Evolutionary conservation across 2,797 vertebrate genomes (phyloP), one percentile per base, ranked within the genome.

Genomic region (Hyperoplus immaculatus): DNA sequence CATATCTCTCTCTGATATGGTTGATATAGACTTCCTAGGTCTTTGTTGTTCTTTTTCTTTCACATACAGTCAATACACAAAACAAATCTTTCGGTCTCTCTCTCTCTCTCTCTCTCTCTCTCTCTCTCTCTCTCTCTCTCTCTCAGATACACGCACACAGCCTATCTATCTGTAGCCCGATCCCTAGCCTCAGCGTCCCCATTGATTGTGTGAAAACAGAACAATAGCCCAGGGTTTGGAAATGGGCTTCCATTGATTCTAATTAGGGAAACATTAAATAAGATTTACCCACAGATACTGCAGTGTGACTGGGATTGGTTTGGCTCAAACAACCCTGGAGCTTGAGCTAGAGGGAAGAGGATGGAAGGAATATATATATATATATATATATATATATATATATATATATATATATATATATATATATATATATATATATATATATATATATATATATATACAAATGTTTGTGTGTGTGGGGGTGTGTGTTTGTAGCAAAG

Each of bases 221-320:
- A 94, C 95, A 96, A 95, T 96, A 94, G 93, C 95, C 92, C 89
- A 82, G 85, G 86, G 93, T 95, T 95, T 95, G 95, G 95, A 97
- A 97, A 98, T 96, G 96, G 96, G 95, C 96, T 97, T 96, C 94
- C 97, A 98, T 98, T 97, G 97, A 98, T 99, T 98, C 96, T 98
- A 98, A 99, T 98, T 98, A 98, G 96, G 94, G 94, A 96, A 97
- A 97, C 95, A 96, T 97, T 98, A 98, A 97, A 96, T 97, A 97
- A 97, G 96, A 97, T 97, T 97, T 97, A 97, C 94, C 92, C 95
- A 94, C 95, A 95, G 96, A 97, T 95, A 93, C 84, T 85, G 88
- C 91, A 94, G 93, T 89, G 77, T 91, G 83, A 93, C 96, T 86
- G 93, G 89, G 87, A 92, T 83, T 83, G 85, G 77, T 85, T 79